Percentiles rank a stretch among this genome's conserved stretches.
Conservation (phyloP, 2,113 vertebrate genomes). For the Elaphurus davidianus region DNA sequence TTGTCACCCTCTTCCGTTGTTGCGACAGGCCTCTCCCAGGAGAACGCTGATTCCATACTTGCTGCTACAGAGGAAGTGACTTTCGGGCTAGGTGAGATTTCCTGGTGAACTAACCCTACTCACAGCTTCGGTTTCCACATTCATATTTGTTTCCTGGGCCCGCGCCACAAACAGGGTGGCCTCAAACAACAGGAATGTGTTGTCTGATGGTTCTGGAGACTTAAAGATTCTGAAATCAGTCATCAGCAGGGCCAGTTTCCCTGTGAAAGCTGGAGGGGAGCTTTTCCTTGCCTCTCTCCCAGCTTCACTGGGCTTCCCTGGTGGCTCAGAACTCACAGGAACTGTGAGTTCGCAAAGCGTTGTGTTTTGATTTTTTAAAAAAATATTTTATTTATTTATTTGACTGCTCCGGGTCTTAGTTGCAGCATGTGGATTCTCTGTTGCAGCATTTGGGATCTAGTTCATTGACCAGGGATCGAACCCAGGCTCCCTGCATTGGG, state of each 20-base stretch:
- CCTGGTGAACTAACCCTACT: neutral
- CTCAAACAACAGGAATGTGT: neutral
- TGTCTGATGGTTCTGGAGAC: neutral
- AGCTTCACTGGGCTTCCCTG: neutral
- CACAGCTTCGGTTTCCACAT: neutral
- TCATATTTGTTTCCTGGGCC: neutral
- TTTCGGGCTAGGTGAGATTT: neutral
- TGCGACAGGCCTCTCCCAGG: neutral
- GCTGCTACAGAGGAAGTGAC: neutral
- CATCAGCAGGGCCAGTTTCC: accelerated
- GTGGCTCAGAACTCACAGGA: neutral
- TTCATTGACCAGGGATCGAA: too few relatives aligned
- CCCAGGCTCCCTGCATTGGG: too few relatives aligned
- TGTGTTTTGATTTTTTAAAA: too few relatives aligned
- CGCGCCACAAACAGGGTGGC: too few relatives aligned
- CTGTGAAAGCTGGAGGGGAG: neutral
- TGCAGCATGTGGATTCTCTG: too few relatives aligned
- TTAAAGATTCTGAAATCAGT: neutral
- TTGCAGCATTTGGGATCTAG: too few relatives aligned
- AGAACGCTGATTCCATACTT: accelerated
- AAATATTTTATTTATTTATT: too few relatives aligned
- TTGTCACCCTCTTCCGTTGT: neutral
- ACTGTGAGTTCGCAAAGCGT: too few relatives aligned
- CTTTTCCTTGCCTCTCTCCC: neutral
- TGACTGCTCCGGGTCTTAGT: too few relatives aligned